Evolutionary conservation across 1,140 invertebrate species (phyloP).

Genomic region (Papilio glaucus): DNA sequence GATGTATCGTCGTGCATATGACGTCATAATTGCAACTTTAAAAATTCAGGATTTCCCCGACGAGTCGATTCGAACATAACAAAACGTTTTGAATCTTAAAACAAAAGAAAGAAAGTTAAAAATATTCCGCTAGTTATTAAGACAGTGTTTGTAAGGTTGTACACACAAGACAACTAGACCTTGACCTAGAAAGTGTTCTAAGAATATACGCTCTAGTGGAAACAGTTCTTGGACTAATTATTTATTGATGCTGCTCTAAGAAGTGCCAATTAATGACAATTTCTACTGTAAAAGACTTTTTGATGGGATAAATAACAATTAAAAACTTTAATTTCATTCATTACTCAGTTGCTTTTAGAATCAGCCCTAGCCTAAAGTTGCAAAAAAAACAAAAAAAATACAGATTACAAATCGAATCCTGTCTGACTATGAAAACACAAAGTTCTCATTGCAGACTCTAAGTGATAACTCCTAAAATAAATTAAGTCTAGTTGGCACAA

Average conservation of each 20-base stretch:
- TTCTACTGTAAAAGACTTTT: neutral
- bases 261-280: neutral
- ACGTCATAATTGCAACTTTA: neutral
- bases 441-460: neutral
- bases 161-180: neutral
- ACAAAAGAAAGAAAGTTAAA: conserved; percentile 20
- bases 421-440: neutral
- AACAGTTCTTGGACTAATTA: neutral
- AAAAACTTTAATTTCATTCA: neutral
- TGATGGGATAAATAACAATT: too few relatives aligned
- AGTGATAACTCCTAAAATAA: neutral
- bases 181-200: conserved; percentile 29
- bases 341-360: neutral
- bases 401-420: neutral
- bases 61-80: neutral
- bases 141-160: conserved; percentile 1
- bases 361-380: neutral
- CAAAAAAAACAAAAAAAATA: neutral
- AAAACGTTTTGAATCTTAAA: conserved; percentile 16
- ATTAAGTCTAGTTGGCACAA: neutral
- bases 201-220: conserved; percentile 6
- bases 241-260: neutral
- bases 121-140: neutral
- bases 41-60: neutral
- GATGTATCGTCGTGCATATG: neutral